phyloP scores from a whole-genome alignment of 2,797 vertebrate species.

The Tympanoctomys barrerae region DNA sequence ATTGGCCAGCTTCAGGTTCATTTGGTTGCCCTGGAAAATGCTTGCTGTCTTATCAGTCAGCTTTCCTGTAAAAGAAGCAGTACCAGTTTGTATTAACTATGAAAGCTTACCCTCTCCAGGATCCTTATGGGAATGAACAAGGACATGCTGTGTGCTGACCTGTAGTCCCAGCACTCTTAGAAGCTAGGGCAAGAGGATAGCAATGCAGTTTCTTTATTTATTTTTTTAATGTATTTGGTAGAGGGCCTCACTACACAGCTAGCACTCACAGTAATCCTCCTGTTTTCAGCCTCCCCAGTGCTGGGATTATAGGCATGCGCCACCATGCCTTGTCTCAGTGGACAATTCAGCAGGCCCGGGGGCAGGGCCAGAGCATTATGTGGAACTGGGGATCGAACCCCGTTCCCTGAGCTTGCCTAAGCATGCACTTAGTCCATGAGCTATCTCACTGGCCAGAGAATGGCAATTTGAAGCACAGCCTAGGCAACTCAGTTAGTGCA shows the following conservation, averaged over 20 bases:
- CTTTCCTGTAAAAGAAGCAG: conserved; percentile 87
- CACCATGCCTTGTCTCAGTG: no score
- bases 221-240: no score
- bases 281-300: no score
- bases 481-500: not conserved
- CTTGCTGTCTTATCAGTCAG: conserved; percentile 94
- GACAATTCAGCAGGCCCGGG: no score
- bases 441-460: no score
- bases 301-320: no score
- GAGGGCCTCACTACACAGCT: no score
- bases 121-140: not conserved
- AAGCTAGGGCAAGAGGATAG: not conserved
- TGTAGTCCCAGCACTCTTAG: not conserved
- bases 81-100: not conserved
- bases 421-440: no score
- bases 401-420: no score
- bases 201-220: not conserved
- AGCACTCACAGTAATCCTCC: no score
- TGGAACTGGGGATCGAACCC: no score
- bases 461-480: not conserved
- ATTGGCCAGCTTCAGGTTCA: conserved; percentile 92
- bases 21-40: conserved; percentile 92
- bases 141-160: not conserved
- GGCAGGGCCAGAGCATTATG: no score
- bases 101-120: not conserved